A percentile compares a stretch with the other conserved stretches of the same genome.
Evolutionary conservation across 2,888 invertebrate species (phyloP).

Genomic region (Stenodema calcarata): DNA sequence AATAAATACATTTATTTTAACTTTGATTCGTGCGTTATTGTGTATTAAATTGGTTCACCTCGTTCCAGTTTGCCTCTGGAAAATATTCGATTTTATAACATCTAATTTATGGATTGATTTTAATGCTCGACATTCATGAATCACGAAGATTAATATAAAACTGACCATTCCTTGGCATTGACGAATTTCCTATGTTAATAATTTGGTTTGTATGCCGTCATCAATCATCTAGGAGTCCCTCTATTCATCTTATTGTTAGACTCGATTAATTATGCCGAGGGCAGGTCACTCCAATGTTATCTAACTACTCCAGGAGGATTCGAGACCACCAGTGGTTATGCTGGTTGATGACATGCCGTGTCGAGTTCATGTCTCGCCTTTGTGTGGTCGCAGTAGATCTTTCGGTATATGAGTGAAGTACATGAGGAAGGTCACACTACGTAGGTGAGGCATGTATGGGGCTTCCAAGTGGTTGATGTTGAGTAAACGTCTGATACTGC

Average conservation of each 20-base stretch:
- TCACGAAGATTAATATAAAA: background rate
- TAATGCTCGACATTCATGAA: background rate
- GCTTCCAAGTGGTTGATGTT: too few species aligned
- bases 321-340: background rate
- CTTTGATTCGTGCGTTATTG: too few species aligned
- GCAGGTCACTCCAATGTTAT: background rate
- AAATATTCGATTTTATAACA: too few species aligned
- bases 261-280: background rate
- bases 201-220: background rate
- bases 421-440: too few species aligned
- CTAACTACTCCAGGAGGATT: background rate
- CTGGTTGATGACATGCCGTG: background rate
- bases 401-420: too few species aligned
- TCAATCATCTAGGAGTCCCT: background rate
- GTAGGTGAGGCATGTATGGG: too few species aligned
- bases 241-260: background rate
- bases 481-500: too few species aligned
- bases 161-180: background rate
- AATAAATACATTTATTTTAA: too few species aligned
- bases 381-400: too few species aligned
- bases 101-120: too few species aligned
- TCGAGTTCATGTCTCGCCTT: background rate
- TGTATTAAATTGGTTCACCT: too few species aligned
- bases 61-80: too few species aligned
- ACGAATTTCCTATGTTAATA: background rate